Conservation (phyloP, 2,888 invertebrate species). For the Drosophila seclusa region DNA sequence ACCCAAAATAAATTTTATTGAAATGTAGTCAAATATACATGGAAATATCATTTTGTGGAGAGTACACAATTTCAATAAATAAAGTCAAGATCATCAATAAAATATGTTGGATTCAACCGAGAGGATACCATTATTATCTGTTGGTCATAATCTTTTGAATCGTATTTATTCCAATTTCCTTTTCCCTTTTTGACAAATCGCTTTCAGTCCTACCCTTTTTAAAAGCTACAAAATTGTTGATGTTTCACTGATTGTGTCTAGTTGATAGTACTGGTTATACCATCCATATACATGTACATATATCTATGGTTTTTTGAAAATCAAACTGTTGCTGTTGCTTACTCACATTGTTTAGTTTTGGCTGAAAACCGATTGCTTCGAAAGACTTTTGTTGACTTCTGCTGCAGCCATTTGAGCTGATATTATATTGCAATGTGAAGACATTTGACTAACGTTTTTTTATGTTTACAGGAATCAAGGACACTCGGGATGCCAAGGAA, state of each 20-base stretch:
- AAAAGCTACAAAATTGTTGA: background rate
- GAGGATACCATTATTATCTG: background rate
- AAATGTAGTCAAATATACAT: background rate
- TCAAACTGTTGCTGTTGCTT: background rate
- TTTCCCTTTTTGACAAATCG: background rate
- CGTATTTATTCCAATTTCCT: background rate
- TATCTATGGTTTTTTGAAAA: background rate
- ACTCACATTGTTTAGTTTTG: constrained; percentile 3
- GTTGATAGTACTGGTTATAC: background rate
- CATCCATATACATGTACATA: background rate
- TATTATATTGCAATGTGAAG: background rate
- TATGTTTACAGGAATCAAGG: constrained; percentile 40
- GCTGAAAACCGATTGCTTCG: background rate
- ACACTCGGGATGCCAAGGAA: constrained; percentile 3
- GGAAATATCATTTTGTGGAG: background rate
- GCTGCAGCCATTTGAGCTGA: constrained; percentile 4
- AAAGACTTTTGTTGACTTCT: constrained; percentile 5
- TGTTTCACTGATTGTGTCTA: background rate
- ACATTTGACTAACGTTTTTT: constrained; percentile 14
- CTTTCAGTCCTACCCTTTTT: background rate
- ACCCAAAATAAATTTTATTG: background rate
- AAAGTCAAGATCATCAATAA: background rate
- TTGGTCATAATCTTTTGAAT: background rate
- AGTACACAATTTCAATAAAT: background rate
- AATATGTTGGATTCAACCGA: background rate